phyloP scores from a whole-genome alignment of 2,888 invertebrate genomes.

The Habroteleia sp. region DNA sequence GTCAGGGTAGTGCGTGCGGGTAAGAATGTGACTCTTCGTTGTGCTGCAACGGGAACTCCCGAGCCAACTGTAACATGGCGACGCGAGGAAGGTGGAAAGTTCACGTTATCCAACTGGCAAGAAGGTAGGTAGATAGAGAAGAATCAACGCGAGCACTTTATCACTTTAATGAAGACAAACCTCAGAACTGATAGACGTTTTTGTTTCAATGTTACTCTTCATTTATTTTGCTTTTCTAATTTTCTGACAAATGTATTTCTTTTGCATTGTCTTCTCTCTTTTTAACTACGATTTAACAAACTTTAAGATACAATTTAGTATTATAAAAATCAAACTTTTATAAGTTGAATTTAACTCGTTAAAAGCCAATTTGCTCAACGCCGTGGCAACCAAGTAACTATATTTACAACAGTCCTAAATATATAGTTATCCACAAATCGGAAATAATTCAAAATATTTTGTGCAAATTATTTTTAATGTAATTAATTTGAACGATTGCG shows the following conservation, averaged over 20 bases:
- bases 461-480: conserved; percentile 32
- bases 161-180: conserved; percentile 54
- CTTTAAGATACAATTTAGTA: conserved; percentile 35
- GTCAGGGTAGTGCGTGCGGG: conserved; percentile 93
- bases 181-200: conserved; percentile 36
- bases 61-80: conserved; percentile 93
- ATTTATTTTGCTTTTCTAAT: conserved; percentile 44
- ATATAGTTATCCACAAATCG: conserved; percentile 17
- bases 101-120: conserved; percentile 80
- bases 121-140: conserved; percentile 71
- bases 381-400: conserved; percentile 29
- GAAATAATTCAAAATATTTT: too few species aligned
- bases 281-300: conserved; percentile 46
- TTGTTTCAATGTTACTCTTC: conserved; percentile 35
- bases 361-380: conserved; percentile 44
- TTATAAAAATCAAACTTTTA: conserved; percentile 42
- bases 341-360: conserved; percentile 45
- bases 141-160: conserved; percentile 49
- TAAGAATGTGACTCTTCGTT: conserved; percentile 91
- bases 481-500: conserved; percentile 21
- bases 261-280: conserved; percentile 26
- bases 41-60: conserved; percentile 93
- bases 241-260: conserved; percentile 36
- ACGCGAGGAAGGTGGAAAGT: conserved; percentile 87
- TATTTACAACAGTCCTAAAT: conserved; percentile 23